Percentiles rank a stretch among this genome's conserved stretches.
These are phyloP conservation scores for Tylochromis polylepis DNA, from an alignment of 2,113 vertebrate species.

Conservation along the genomic window DNA sequence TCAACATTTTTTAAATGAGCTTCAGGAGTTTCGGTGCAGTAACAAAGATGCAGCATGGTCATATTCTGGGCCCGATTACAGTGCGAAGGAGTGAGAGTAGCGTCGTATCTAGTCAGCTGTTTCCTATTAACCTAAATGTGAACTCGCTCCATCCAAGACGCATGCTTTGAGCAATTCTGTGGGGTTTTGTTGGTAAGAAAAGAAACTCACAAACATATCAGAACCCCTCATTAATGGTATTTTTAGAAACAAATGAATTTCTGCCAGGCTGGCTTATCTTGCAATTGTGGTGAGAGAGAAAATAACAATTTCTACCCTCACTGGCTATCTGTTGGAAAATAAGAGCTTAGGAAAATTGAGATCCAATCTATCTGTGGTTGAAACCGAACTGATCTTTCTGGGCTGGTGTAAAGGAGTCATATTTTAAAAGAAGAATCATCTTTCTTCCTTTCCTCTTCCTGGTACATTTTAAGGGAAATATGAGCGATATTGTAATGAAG, in stretches of 20 bases:
- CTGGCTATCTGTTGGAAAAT: conserved; percentile 36
- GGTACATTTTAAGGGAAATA: background rate
- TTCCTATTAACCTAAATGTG: conserved; percentile 48
- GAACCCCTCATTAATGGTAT: conserved; percentile 61
- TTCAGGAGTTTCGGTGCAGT: background rate
- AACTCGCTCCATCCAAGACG: conserved; percentile 27
- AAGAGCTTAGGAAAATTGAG: conserved; percentile 3
- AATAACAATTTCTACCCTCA: conserved; percentile 22
- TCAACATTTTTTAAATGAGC: background rate
- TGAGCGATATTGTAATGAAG: background rate
- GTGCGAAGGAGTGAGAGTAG: background rate
- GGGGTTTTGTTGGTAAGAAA: conserved; percentile 19
- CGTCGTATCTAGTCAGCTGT: conserved; percentile 33
- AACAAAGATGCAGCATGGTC: background rate
- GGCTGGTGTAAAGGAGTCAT: background rate
- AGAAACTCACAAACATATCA: conserved; percentile 34
- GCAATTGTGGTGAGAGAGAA: conserved; percentile 29
- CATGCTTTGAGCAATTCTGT: conserved; percentile 17
- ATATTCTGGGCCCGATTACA: background rate
- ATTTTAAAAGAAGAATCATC: background rate
- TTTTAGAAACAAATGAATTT: conserved; percentile 56
- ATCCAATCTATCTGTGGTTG: conserved; percentile 22
- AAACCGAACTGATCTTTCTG: conserved; percentile 24
- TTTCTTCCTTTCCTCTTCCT: background rate
- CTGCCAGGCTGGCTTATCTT: conserved; percentile 25